Evolutionary conservation across 1,140 invertebrate species (phyloP), one percentile per base, ranked within the genome.

Genomic region (Chlorops oryzae): DNA sequence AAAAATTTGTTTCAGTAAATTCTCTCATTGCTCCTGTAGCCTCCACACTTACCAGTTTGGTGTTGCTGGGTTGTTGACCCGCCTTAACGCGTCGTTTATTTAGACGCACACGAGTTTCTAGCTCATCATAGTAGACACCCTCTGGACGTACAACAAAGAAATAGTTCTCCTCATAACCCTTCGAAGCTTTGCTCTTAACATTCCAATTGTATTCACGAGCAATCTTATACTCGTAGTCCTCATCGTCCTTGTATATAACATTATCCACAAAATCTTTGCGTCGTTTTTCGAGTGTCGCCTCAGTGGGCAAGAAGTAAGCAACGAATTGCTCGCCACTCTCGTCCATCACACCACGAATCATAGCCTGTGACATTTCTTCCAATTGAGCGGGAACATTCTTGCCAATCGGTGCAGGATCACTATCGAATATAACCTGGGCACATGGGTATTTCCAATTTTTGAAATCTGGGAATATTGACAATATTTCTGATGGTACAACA

Each of bases 291-390:
- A 97, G 76, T 0, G 96, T 98, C 51, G 93, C 88, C 43, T 94
- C 89, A 20, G 90, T 90, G 2, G 96, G 96, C 51, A 98, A 76
- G 76, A 98, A 98, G 73, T 98, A 99, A 1, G 94, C 95, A 6
- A 99, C 95, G 78, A 98, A 98, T 72, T 98, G 94, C 75, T 98
- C 94, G 17, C 94, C 94, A 72, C 90, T 94, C 74, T 97, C 93
- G 72, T 98, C 95, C 85, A 96, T 94, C 55, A 92, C 92, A 90
- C 88, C 92, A 85, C 92, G 80, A 74, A 98, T 97, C 92, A 98
- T 96, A 60, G 94, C 95, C 75, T 98, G 93, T 23, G 92, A 95
- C 93, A 98, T 98, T 75, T 96, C 91, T 75, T 97, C 93, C 60
- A 92, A 83, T 65, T 96, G 90, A 32, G 86, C 87, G 28, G 87